Evolutionary conservation across 2,888 invertebrate species (phyloP), one percentile per base, ranked within the genome.

Genomic region (Elaeidobius kamerunicus): DNA sequence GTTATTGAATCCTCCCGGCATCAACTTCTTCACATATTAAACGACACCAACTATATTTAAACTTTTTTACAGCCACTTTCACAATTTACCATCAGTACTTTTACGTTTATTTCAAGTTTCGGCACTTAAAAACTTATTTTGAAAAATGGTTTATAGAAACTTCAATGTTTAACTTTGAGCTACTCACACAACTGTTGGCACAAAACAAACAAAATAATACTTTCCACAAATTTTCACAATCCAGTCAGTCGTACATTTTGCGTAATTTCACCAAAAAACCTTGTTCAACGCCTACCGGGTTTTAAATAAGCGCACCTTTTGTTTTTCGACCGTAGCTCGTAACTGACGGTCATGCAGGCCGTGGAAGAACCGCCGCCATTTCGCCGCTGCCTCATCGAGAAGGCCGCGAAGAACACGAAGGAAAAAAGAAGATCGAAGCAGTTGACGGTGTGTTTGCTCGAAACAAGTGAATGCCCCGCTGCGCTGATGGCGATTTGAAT

Each of bases 391-490:
- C 36, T 45, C 45, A 16, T 15, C 43, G 38, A 41, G 50, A 55
- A 54, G 54, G 44, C 44, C 45, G 48, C 49, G 55, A 52, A 52
- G 52, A 46, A 30, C 43, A 53, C 42, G 40, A 46, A 40, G 53
- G 48, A 53, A 38, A 41, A 39, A 52, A 36, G 41, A 47, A 42
- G 45, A 46, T 38, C 30, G 46, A 28, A 52, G 32, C 40, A 46
- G 30, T 19, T 41, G 20, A 28, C 41, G 52, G 35, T 50, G 46
- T 52, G 52, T 46, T 52, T 47, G 47, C 30, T 52, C 30, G 47
- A 42, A 52, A 52, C 47, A 47, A 52, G 52, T 52, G 47, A 52
- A 52, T 45, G 52, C 41, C 51, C 52, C 40, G 52, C 40, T 45
- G 45, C 23, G 45, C 17, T 18, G 39, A 38, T 39, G 46, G 30